Evolutionary conservation across 2,113 vertebrate genomes (phyloP).

Genomic region (Colinus virginianus): DNA sequence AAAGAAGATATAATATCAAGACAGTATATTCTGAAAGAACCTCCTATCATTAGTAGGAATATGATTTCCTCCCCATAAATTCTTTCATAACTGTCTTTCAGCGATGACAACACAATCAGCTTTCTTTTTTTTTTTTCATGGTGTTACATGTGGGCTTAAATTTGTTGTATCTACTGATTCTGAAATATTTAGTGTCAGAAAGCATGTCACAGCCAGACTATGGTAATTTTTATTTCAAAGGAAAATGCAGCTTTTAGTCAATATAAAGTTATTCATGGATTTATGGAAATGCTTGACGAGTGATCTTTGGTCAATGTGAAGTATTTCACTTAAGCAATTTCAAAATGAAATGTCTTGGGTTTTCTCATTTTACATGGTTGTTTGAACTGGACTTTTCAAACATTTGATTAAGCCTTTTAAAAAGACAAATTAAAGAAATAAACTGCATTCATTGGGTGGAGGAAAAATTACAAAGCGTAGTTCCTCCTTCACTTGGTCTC

Average conservation of each 20-base stretch:
- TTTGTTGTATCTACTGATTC: background rate
- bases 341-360: background rate
- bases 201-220: background rate
- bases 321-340: background rate
- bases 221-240: constrained; percentile 25
- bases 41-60: background rate
- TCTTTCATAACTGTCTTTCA: background rate
- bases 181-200: background rate
- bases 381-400: background rate
- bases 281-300: background rate
- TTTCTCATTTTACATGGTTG: background rate
- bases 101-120: background rate
- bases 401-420: background rate
- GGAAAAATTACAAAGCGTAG: background rate
- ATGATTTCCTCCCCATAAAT: background rate
- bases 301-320: background rate
- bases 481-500: background rate
- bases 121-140: background rate
- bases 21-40: background rate
- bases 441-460: rapidly evolving
- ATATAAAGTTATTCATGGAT: background rate
- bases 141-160: background rate
- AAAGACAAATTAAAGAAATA: background rate
- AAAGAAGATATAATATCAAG: constrained; percentile 33
- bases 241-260: background rate